phyloP scores from a whole-genome alignment of 1,140 invertebrate species.

The Cydia splendana region DNA sequence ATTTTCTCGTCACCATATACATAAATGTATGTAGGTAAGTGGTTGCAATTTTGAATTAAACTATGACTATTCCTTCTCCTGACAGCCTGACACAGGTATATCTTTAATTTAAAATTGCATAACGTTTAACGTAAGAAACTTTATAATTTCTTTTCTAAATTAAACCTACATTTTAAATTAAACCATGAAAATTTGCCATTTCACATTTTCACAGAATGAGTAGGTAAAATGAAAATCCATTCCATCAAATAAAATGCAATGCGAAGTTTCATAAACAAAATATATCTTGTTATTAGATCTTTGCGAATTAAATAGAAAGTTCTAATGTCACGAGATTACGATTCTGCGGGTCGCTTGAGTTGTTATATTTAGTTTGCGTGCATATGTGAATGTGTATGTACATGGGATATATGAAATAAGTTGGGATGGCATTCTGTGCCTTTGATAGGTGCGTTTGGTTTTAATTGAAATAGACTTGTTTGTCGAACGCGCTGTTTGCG shows the following conservation, averaged over 20 bases:
- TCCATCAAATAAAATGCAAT: neutral
- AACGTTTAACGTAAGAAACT: no score
- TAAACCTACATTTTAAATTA: no score
- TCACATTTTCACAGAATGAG: no score
- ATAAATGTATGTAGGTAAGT: no score
- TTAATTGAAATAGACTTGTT: neutral
- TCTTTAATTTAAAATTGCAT: no score
- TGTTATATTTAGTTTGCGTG: neutral
- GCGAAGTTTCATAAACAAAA: neutral
- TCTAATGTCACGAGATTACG: neutral
- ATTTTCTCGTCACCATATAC: no score
- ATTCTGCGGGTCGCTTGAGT: neutral
- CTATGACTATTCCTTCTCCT: no score
- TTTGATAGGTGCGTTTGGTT: neutral
- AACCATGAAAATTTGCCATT: no score
- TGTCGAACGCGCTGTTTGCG: conserved; percentile 3
- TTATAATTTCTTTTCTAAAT: no score
- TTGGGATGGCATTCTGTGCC: conserved; percentile 1
- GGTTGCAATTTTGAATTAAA: no score
- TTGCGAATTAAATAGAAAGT: neutral
- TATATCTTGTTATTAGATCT: neutral
- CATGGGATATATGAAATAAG: neutral
- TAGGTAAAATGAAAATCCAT: neutral
- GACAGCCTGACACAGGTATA: no score
- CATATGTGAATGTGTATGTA: neutral